Conservation (phyloP, 2,113 vertebrate species). For the Apteryx mantelli region DNA sequence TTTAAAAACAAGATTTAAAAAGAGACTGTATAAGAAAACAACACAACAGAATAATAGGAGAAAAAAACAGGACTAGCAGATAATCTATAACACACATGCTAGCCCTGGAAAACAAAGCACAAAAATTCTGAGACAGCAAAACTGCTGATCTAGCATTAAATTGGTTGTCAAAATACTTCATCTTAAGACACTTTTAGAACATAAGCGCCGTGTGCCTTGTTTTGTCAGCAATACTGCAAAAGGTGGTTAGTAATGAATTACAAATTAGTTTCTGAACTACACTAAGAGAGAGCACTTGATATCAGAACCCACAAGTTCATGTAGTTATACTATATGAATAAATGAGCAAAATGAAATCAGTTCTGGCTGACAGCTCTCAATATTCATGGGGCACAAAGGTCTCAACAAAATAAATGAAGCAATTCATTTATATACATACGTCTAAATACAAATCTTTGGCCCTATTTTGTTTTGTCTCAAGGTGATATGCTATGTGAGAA, state of each 20-base stretch:
- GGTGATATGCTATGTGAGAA: neutral
- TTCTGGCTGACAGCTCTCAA: neutral
- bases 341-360: neutral
- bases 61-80: neutral
- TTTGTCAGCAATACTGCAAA: neutral
- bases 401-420: neutral
- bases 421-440: neutral
- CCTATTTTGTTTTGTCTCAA: neutral
- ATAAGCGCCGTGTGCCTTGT: neutral
- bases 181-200: neutral
- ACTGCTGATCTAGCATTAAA: neutral
- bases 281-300: neutral
- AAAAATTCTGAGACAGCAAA: neutral
- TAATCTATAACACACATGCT: neutral
- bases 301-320: neutral
- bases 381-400: neutral
- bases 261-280: neutral
- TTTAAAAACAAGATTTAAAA: neutral
- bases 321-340: neutral
- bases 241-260: neutral
- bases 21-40: neutral
- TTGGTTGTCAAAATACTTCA: neutral
- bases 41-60: neutral
- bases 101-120: neutral
- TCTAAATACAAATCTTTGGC: neutral